phyloP scores from a whole-genome alignment of 2,888 invertebrate species.

The Agrotis puta region DNA sequence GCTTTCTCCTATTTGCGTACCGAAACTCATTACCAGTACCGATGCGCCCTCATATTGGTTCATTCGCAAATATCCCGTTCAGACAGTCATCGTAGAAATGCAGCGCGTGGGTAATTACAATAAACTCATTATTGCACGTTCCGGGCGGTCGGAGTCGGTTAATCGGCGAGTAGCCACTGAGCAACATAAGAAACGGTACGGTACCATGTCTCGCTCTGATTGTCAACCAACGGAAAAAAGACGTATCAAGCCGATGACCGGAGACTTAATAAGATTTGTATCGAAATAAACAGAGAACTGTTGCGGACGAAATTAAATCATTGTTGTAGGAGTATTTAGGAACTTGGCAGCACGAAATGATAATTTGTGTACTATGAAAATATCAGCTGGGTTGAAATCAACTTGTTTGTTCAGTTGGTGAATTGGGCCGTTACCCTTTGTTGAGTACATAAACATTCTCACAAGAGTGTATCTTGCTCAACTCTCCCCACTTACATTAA shows the following conservation, averaged over 20 bases:
- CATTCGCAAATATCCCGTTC: constrained; percentile 40
- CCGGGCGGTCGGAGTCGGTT: constrained; percentile 77
- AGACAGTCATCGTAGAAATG: constrained; percentile 24
- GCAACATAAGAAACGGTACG: constrained; percentile 82
- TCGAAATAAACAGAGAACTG: constrained; percentile 47
- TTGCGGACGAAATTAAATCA: constrained; percentile 14
- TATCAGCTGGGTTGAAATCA: constrained; percentile 17
- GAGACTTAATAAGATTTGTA: constrained; percentile 53
- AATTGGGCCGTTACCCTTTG: constrained; percentile 34
- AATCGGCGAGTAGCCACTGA: constrained; percentile 76
- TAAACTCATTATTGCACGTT: constrained; percentile 80
- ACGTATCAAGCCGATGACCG: constrained; percentile 73
- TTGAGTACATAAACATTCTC: constrained; percentile 38
- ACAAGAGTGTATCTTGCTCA: constrained; percentile 32
- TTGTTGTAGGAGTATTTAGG: constrained; percentile 16
- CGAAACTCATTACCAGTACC: constrained; percentile 35
- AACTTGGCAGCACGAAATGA: background rate
- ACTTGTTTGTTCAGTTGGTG: constrained; percentile 42
- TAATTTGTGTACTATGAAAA: constrained; percentile 13
- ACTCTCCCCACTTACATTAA: constrained; percentile 14
- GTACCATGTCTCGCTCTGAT: constrained; percentile 84
- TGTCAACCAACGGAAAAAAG: constrained; percentile 73
- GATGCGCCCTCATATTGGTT: constrained; percentile 52
- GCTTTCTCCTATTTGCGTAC: constrained; percentile 57
- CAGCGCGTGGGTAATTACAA: constrained; percentile 74